These are phyloP conservation scores for Microhierax caerulescens DNA, from an alignment of 2,797 vertebrate genomes.

Conservation along the genomic window DNA sequence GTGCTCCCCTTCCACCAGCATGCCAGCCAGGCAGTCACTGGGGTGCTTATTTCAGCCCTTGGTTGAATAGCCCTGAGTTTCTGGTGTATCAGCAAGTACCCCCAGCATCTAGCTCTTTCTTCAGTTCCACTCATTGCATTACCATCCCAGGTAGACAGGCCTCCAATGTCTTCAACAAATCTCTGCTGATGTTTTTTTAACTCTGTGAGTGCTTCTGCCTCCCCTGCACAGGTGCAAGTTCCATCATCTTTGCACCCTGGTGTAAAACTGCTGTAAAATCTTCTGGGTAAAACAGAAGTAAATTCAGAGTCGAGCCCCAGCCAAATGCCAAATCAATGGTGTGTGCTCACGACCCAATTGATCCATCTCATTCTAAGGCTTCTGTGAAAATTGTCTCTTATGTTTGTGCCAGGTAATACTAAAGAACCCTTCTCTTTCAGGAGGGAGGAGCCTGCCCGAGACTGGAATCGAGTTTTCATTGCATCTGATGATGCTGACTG, in stretches of 20 bases:
- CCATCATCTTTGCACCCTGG: not conserved
- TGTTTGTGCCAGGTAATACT: not conserved
- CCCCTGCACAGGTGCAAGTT: fast-evolving
- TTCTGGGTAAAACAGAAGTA: not conserved
- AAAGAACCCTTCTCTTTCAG: not conserved
- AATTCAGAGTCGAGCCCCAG: not conserved
- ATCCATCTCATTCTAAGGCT: not conserved
- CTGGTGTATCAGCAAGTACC: not conserved
- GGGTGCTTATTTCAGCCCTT: not conserved
- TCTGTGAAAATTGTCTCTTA: not conserved
- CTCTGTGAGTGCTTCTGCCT: not conserved
- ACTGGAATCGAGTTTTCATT: not conserved
- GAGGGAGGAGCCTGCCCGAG: not conserved
- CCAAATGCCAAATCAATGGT: not conserved
- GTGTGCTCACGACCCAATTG: not conserved
- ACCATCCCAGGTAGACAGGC: not conserved
- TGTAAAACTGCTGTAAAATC: not conserved
- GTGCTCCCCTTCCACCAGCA: fast-evolving
- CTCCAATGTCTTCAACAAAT: not conserved
- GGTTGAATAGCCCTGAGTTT: not conserved
- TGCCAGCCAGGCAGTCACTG: not conserved
- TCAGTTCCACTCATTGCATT: not conserved
- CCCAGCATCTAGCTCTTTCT: not conserved
- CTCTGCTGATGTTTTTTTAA: not conserved
- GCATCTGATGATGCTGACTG: not conserved